Percentiles rank a stretch among this genome's conserved stretches.
Evolutionary conservation across 2,888 invertebrate species (phyloP).

Genomic region (Drosophila rubida): DNA sequence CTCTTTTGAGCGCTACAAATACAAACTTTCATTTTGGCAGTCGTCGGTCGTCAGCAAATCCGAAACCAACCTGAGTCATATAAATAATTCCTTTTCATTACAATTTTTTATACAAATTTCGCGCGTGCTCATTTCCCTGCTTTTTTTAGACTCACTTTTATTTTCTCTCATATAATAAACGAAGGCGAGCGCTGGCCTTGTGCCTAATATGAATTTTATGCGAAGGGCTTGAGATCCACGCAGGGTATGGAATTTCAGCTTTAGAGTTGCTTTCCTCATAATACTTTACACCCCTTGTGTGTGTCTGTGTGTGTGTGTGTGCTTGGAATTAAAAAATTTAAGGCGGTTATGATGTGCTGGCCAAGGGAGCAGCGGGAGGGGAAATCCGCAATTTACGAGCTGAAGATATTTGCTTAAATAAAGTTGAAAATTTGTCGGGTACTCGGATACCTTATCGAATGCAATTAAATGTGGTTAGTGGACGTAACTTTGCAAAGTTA

Average conservation of each 20-base stretch:
- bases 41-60: conserved; percentile 16
- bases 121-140: conserved; percentile 47
- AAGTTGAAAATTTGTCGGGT: background rate
- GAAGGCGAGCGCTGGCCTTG: conserved; percentile 58
- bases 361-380: background rate
- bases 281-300: too few relatives aligned
- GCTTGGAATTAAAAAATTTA: conserved; percentile 57
- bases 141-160: conserved; percentile 44
- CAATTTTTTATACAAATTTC: conserved; percentile 52
- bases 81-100: conserved; percentile 76
- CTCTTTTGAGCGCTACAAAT: conserved; percentile 24
- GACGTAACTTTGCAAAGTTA: background rate
- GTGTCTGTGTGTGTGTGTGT: too few relatives aligned
- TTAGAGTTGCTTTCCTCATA: conserved; percentile 48
- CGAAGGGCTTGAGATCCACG: conserved; percentile 47
- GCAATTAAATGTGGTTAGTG: background rate
- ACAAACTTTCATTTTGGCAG: conserved; percentile 55
- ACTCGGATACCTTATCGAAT: background rate
- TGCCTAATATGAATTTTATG: conserved; percentile 78
- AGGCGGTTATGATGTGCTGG: conserved; percentile 49
- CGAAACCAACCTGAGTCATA: conserved; percentile 54
- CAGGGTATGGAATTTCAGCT: conserved; percentile 28
- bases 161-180: conserved; percentile 42
- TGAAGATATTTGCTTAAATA: conserved; percentile 10
- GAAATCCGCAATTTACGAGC: conserved; percentile 8